Evolutionary conservation across 1,140 invertebrate genomes (phyloP).

Genomic region (Trachelipus rathkii): DNA sequence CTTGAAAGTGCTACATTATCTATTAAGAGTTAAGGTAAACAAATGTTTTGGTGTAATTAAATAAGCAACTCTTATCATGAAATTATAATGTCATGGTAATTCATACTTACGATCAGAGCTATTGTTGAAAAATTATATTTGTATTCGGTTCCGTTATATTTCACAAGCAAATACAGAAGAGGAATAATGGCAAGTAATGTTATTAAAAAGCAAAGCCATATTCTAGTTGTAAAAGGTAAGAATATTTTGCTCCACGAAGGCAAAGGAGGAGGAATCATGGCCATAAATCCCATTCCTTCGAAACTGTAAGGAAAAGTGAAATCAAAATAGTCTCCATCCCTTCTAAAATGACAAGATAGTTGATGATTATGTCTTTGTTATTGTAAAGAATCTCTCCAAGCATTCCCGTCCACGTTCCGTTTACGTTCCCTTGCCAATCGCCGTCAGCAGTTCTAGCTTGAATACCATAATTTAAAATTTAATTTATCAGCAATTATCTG

Average conservation of each 20-base stretch:
- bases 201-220: too few relatives aligned
- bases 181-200: too few relatives aligned
- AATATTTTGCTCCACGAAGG: slow-evolving; percentile 16
- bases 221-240: not conserved
- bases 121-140: too few relatives aligned
- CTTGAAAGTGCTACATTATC: too few relatives aligned
- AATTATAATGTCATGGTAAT: too few relatives aligned
- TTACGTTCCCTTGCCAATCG: not conserved
- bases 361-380: not conserved
- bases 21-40: too few relatives aligned
- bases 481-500: not conserved
- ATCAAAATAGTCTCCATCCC: slow-evolving; percentile 31
- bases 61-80: too few relatives aligned
- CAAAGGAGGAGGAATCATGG: slow-evolving; percentile 17
- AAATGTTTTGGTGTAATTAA: too few relatives aligned
- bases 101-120: too few relatives aligned
- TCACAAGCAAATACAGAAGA: too few relatives aligned
- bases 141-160: too few relatives aligned
- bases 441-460: not conserved
- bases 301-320: not conserved
- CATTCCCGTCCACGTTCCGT: not conserved
- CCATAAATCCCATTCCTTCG: slow-evolving; percentile 38
- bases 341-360: not conserved
- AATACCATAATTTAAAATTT: not conserved
- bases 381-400: not conserved